Percentiles rank a stretch among this genome's conserved stretches.
These are phyloP conservation scores for Hipparchia semele DNA, from an alignment of 2,888 invertebrate genomes.

Conservation along the genomic window DNA sequence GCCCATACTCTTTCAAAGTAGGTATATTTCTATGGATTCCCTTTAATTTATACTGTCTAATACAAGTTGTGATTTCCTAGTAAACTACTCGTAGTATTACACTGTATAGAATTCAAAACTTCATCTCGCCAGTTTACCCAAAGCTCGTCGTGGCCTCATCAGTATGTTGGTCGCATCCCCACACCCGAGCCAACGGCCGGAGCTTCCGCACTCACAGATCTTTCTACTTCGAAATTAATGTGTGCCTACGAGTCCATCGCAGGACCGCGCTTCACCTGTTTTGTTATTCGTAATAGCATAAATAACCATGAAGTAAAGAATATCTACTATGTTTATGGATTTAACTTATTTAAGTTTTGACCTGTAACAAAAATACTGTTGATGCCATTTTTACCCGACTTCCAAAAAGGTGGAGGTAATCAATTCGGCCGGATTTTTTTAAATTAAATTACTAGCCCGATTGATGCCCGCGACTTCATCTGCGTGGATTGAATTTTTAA, in stretches of 20 bases:
- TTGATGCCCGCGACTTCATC: no score
- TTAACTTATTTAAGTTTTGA: not conserved
- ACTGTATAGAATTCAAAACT: conserved; percentile 26
- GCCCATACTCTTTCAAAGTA: no score
- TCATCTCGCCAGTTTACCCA: conserved; percentile 49
- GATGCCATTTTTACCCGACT: no score
- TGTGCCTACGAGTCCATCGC: not conserved
- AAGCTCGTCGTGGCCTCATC: conserved; percentile 49
- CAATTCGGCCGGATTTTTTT: no score
- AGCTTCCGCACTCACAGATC: conserved; percentile 64
- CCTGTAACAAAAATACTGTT: not conserved
- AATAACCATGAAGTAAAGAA: no score
- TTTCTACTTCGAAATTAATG: conserved; percentile 38
- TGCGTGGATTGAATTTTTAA: no score
- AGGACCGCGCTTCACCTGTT: not conserved
- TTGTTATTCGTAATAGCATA: not conserved
- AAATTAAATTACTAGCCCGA: no score
- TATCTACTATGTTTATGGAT: no score
- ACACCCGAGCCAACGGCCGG: conserved; percentile 61
- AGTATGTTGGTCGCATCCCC: conserved; percentile 61
- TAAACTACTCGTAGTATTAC: not conserved
- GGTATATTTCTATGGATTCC: no score
- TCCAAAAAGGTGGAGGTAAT: no score
- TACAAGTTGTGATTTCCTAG: no score
- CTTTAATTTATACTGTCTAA: no score